Evolutionary conservation across 2,888 invertebrate genomes (phyloP).

Genomic region (Leptinotarsa rubiginosa): DNA sequence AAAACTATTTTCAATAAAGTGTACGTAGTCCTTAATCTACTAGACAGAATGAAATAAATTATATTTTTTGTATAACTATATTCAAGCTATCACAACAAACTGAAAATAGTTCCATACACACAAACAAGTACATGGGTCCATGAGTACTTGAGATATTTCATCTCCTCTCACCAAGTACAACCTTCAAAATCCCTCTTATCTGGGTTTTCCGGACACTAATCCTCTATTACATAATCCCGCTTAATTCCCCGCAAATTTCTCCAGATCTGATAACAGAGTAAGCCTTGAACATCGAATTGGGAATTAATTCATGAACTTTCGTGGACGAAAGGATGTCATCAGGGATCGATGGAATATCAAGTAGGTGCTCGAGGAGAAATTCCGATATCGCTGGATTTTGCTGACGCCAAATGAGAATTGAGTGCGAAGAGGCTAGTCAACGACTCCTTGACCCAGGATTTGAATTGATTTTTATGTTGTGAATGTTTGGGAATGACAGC

Average conservation of each 20-base stretch:
- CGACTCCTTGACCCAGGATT: background rate
- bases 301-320: conserved; percentile 14
- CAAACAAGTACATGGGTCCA: background rate
- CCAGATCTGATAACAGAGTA: conserved; percentile 11
- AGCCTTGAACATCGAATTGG: background rate
- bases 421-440: background rate
- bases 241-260: conserved; percentile 11
- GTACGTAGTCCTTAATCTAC: too few relatives aligned
- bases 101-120: background rate
- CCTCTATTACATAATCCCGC: background rate
- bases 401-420: background rate
- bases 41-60: too few relatives aligned
- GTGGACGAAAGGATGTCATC: conserved; percentile 7
- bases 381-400: background rate
- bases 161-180: background rate
- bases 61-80: too few relatives aligned
- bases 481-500: background rate
- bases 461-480: background rate
- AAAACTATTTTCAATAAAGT: too few relatives aligned
- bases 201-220: background rate
- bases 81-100: background rate
- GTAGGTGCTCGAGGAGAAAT: conserved; percentile 7
- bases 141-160: background rate
- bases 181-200: background rate
- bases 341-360: conserved; percentile 12